Evolutionary conservation across 2,888 invertebrate species (phyloP).

Genomic region (Dryobotodes eremita): DNA sequence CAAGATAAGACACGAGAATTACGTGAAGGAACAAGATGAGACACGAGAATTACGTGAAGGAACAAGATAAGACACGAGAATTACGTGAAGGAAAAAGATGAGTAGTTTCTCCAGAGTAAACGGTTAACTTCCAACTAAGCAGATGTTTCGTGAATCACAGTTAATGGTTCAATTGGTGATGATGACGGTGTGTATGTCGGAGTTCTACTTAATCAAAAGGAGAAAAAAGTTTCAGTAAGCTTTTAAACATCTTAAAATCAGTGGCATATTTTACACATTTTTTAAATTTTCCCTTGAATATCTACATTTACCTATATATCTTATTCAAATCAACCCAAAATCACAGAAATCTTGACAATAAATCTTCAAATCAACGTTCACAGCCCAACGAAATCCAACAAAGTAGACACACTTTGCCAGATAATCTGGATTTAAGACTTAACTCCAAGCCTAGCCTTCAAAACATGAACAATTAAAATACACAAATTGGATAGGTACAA

Average conservation of each 20-base stretch:
- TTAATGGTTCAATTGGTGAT: too few relatives aligned
- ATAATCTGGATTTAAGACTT: conserved; percentile 51
- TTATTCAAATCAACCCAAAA: neutral
- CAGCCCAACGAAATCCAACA: conserved; percentile 7
- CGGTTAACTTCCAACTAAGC: neutral
- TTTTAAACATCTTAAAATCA: neutral
- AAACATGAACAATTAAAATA: conserved; percentile 40
- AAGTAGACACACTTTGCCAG: conserved; percentile 31
- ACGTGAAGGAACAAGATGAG: too few relatives aligned
- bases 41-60: too few relatives aligned
- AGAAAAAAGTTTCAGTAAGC: too few relatives aligned
- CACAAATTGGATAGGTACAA: neutral
- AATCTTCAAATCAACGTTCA: neutral
- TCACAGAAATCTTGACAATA: neutral
- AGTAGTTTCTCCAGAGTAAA: neutral
- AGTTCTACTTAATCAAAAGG: neutral
- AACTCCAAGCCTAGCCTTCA: conserved; percentile 38
- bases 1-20: neutral
- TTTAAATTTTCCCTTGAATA: neutral
- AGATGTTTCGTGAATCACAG: neutral
- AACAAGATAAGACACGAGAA: neutral
- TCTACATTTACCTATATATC: neutral
- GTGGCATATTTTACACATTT: neutral
- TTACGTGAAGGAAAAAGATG: neutral
- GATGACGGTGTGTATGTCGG: neutral